These are phyloP conservation scores for Eristalinus sepulchralis DNA, from an alignment of 2,888 invertebrate species.

Conservation along the genomic window DNA sequence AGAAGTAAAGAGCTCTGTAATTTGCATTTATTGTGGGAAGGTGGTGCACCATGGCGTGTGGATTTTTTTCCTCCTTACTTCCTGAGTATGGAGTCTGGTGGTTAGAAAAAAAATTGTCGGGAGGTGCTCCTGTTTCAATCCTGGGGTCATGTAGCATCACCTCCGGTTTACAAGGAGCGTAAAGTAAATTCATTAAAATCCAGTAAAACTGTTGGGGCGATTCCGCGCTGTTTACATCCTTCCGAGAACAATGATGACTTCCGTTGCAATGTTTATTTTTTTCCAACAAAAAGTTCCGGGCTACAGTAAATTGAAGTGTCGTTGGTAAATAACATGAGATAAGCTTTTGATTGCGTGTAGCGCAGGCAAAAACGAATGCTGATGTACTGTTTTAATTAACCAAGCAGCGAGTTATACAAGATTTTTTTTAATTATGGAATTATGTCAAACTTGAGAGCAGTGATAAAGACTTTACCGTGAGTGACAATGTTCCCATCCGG, in stretches of 20 bases:
- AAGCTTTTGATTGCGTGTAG: background rate
- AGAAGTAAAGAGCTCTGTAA: background rate
- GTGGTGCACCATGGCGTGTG: background rate
- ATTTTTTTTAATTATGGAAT: no score
- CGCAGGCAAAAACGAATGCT: no score
- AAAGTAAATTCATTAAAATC: slow-evolving; percentile 48
- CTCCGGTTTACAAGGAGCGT: slow-evolving; percentile 5
- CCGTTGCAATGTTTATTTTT: slow-evolving; percentile 8
- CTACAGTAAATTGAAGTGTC: background rate
- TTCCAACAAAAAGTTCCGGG: background rate
- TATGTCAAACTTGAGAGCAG: no score
- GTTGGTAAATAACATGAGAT: background rate
- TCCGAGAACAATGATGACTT: slow-evolving; percentile 42
- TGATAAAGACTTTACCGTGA: no score
- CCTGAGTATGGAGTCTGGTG: slow-evolving; percentile 5
- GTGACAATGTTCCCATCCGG: no score
- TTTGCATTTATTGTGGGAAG: slow-evolving; percentile 5
- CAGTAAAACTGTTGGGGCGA: slow-evolving; percentile 28
- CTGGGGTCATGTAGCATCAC: background rate
- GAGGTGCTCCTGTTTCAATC: background rate
- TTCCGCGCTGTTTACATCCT: slow-evolving; percentile 1
- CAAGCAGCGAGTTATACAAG: no score
- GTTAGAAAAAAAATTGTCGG: background rate
- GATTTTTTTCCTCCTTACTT: background rate
- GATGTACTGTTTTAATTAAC: no score